phyloP scores from a whole-genome alignment of 2,113 vertebrate species.

The Macrotus californicus region DNA sequence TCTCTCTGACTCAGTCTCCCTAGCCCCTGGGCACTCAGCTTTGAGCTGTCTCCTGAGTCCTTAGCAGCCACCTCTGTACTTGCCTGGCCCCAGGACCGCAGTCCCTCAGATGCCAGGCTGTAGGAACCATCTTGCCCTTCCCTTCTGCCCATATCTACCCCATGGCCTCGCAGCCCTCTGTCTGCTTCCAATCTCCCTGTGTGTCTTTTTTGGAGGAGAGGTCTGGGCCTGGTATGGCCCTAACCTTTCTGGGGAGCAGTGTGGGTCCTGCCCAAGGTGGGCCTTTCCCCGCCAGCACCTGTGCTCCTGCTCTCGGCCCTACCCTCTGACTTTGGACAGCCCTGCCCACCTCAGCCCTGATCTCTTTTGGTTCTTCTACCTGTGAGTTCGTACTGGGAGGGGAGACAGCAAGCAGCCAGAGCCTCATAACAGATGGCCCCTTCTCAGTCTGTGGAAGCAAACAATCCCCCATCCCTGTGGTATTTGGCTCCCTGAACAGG shows the following conservation, averaged over 20 bases:
- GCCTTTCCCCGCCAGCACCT: neutral
- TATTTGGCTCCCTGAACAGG: neutral
- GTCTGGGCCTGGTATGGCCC: neutral
- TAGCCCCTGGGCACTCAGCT: neutral
- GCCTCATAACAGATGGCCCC: neutral
- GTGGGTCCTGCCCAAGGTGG: neutral
- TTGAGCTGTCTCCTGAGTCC: too few relatives aligned
- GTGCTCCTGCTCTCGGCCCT: neutral
- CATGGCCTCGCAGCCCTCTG: neutral
- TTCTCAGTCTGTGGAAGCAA: neutral
- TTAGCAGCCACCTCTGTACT: neutral
- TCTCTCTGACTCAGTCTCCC: neutral
- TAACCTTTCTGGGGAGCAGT: neutral
- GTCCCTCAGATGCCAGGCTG: neutral
- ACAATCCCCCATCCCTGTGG: neutral
- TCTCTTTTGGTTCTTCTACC: neutral
- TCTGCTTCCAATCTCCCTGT: neutral
- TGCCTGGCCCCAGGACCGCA: neutral
- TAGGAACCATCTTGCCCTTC: neutral
- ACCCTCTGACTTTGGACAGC: neutral
- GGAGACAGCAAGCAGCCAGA: neutral
- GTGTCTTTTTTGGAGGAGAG: neutral
- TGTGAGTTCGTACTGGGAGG: neutral
- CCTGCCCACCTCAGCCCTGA: neutral
- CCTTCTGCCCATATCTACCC: neutral